A percentile compares a stretch with the other conserved stretches of the same genome.
Evolutionary conservation across 2,797 vertebrate genomes (phyloP).

Genomic region (Garrulus glandarius): DNA sequence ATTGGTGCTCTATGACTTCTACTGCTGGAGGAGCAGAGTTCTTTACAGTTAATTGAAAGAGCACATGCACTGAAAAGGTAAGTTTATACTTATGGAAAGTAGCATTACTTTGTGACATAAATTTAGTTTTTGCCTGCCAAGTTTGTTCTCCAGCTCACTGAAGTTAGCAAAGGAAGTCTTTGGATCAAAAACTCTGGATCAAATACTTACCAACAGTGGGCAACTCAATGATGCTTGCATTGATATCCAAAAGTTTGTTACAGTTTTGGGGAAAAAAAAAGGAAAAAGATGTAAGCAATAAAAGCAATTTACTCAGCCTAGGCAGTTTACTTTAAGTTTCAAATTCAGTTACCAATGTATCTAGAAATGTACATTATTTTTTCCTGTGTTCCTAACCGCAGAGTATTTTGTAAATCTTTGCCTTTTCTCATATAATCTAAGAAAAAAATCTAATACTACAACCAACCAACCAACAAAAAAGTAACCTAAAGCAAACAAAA

Average conservation of each 20-base stretch:
- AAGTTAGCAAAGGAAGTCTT: neutral
- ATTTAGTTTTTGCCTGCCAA: neutral
- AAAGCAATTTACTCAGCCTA: neutral
- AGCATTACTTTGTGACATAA: neutral
- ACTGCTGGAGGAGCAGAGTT: neutral
- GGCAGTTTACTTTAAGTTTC: neutral
- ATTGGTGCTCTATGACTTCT: neutral
- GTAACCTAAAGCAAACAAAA: neutral
- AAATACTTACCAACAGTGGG: neutral
- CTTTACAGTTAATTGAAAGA: neutral
- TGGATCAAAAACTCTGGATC: neutral
- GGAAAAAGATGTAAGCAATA: fast-evolving
- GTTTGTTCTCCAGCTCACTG: neutral
- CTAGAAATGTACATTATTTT: neutral
- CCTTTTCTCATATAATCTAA: neutral
- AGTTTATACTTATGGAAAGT: neutral
- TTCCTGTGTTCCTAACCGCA: neutral
- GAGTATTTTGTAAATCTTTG: neutral
- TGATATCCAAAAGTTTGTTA: neutral
- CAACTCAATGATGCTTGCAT: fast-evolving
- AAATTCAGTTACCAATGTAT: neutral
- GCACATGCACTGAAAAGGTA: neutral
- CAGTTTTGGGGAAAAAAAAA: fast-evolving
- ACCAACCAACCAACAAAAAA: neutral
- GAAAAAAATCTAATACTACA: neutral